These are phyloP conservation scores for Aselliscus stoliczkanus DNA, from an alignment of 2,797 vertebrate species.

Conservation along the genomic window DNA sequence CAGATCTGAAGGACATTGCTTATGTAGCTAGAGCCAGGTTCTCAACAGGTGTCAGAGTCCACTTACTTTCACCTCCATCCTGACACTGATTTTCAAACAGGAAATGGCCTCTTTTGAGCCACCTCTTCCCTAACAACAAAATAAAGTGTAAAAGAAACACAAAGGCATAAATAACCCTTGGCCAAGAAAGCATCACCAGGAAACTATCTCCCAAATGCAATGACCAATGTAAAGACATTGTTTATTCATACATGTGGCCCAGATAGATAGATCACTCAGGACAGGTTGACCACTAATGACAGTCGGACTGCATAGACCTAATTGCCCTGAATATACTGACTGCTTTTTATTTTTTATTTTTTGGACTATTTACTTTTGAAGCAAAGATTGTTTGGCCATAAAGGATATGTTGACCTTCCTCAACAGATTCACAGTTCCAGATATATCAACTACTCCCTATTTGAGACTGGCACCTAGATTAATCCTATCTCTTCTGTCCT, in stretches of 20 bases:
- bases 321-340: not conserved
- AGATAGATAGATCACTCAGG: not conserved
- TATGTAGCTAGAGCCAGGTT: not conserved
- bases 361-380: not conserved
- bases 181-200: not conserved
- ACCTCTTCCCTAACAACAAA: not conserved
- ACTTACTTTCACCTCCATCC: not conserved
- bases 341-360: not conserved
- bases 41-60: not conserved
- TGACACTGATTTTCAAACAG: not conserved
- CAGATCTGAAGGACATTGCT: not conserved
- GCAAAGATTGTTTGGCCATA: not conserved
- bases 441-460: not conserved
- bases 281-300: not conserved
- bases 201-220: not conserved
- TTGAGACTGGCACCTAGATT: not conserved
- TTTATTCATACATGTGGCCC: too few species aligned
- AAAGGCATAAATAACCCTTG: not conserved
- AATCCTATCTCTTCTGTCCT: not conserved
- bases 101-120: not conserved
- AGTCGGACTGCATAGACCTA: not conserved
- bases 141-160: not conserved
- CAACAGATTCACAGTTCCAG: not conserved
- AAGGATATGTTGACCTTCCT: not conserved
- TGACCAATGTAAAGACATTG: not conserved